Evolutionary conservation across 2,113 vertebrate species (phyloP).

Genomic region (Pholis gunnellus): DNA sequence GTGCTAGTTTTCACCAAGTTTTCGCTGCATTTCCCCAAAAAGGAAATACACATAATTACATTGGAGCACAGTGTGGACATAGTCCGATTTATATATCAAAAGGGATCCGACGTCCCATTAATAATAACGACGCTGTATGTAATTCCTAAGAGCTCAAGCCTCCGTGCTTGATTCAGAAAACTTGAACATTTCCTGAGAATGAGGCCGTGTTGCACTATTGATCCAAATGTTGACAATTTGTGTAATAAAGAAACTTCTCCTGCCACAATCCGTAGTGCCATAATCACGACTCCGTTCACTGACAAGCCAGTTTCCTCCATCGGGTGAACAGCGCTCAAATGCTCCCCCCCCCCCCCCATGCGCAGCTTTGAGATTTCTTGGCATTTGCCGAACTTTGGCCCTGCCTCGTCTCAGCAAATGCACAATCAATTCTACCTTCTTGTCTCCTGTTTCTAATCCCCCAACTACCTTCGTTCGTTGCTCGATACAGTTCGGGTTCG

Average conservation of each 20-base stretch:
- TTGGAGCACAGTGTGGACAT: neutral
- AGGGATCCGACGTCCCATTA: slow-evolving; percentile 23
- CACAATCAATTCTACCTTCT: slow-evolving; percentile 70
- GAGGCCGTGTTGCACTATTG: slow-evolving; percentile 43
- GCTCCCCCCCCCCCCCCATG: neutral
- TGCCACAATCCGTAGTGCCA: slow-evolving; percentile 14
- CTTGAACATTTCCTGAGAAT: slow-evolving; percentile 36
- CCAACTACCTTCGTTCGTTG: slow-evolving; percentile 29
- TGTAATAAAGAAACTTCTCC: slow-evolving; percentile 58
- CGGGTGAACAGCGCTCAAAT: slow-evolving; percentile 34
- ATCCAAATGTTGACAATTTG: slow-evolving; percentile 57
- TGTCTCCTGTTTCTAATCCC: slow-evolving; percentile 60
- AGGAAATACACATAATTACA: slow-evolving; percentile 23
- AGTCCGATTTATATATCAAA: neutral
- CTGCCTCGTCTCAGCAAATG: slow-evolving; percentile 63
- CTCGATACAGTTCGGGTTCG: slow-evolving; percentile 54
- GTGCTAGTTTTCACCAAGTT: neutral
- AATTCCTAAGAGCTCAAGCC: slow-evolving; percentile 31
- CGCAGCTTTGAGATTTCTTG: slow-evolving; percentile 56
- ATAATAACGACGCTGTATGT: slow-evolving; percentile 41
- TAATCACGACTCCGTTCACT: slow-evolving; percentile 48
- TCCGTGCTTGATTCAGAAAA: slow-evolving; percentile 21
- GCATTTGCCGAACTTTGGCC: slow-evolving; percentile 60
- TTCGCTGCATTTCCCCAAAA: slow-evolving; percentile 4
- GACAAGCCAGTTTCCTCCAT: slow-evolving; percentile 58